Percentiles rank a stretch among this genome's conserved stretches.
phyloP scores from a whole-genome alignment of 2,113 vertebrate species.

The Noctilio leporinus region DNA sequence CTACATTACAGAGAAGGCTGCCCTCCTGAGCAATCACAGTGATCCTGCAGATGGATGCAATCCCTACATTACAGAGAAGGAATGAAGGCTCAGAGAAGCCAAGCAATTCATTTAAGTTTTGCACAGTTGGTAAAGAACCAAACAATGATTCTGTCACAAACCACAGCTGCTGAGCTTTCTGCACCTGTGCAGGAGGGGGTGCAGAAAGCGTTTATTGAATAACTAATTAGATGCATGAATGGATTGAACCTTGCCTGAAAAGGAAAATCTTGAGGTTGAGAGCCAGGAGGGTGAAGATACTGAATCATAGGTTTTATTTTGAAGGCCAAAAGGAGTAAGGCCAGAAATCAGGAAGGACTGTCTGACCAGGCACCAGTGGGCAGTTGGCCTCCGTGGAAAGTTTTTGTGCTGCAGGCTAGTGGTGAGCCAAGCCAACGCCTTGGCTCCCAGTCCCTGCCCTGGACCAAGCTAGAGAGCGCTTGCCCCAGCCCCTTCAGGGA shows the following conservation, averaged over 20 bases:
- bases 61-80: not conserved
- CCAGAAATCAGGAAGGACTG: not conserved
- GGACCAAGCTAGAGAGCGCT: not conserved
- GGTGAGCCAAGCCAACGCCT: not conserved
- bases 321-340: not conserved
- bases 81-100: not conserved
- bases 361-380: not conserved
- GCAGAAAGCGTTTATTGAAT: not conserved
- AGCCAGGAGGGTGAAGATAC: not conserved
- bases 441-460: accelerated
- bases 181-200: not conserved
- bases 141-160: not conserved
- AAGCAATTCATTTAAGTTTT: not conserved
- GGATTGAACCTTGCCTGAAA: not conserved
- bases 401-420: not conserved
- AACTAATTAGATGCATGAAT: not conserved
- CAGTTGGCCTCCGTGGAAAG: not conserved
- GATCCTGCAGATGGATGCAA: not conserved
- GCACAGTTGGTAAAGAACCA: not conserved
- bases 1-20: not conserved
- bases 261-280: not conserved
- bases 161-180: not conserved
- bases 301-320: not conserved
- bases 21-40: not conserved
- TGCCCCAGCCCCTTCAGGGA: not conserved